A percentile compares a stretch with the other conserved stretches of the same genome.
phyloP scores from a whole-genome alignment of 2,888 invertebrate genomes.

The Halictus quadricinctus region DNA sequence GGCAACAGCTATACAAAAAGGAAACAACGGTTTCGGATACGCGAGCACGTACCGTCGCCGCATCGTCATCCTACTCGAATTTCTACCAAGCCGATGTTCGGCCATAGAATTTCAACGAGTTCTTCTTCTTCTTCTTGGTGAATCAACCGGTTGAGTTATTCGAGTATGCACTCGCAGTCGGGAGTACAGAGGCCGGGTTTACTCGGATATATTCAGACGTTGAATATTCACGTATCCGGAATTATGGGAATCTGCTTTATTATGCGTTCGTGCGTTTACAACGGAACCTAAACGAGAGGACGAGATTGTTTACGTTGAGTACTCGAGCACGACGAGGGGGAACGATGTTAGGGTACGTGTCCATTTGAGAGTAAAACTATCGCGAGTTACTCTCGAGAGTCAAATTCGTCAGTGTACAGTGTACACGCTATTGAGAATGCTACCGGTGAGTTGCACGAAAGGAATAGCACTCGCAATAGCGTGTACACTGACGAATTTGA shows the following conservation, averaged over 20 bases:
- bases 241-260: constrained; percentile 5
- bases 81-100: background rate
- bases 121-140: background rate
- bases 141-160: background rate
- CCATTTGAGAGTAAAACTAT: too few relatives aligned
- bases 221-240: constrained; percentile 18
- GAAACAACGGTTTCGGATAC: constrained; percentile 22
- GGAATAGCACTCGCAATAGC: too few relatives aligned
- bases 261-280: background rate
- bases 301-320: constrained; percentile 5
- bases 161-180: background rate
- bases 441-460: too few relatives aligned
- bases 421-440: too few relatives aligned
- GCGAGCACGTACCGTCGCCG: constrained; percentile 21
- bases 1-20: background rate
- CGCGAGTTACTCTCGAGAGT: too few relatives aligned
- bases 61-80: constrained; percentile 32
- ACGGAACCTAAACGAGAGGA: background rate
- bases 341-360: background rate
- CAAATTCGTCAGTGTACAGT: too few relatives aligned
- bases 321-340: background rate
- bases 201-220: background rate
- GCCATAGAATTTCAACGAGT: constrained; percentile 23
- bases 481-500: too few relatives aligned
- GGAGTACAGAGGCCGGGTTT: background rate